A percentile compares a stretch with the other conserved stretches of the same genome.
Conservation (phyloP, 2,888 invertebrate genomes). For the Bellardia pandia region DNA sequence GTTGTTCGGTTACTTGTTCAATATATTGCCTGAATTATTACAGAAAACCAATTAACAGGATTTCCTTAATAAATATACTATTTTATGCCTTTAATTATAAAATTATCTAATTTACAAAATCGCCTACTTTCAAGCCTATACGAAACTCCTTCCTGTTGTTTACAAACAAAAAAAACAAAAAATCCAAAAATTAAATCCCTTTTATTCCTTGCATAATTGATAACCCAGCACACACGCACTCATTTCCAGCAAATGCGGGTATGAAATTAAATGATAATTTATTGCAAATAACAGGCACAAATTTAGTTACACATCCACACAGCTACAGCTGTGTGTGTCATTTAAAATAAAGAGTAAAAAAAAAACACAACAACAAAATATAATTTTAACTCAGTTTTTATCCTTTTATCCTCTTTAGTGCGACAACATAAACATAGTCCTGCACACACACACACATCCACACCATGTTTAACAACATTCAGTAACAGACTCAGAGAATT, state of each 20-base stretch:
- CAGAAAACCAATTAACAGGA: no score
- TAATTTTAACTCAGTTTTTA: constrained; percentile 59
- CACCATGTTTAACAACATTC: constrained; percentile 3
- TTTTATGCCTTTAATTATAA: no score
- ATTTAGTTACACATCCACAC: constrained; percentile 29
- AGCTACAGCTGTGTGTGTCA: constrained; percentile 50
- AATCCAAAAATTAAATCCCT: constrained; percentile 32
- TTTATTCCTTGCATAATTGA: constrained; percentile 53
- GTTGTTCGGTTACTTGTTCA: no score
- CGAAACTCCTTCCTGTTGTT: not conserved
- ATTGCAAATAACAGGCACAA: constrained; percentile 55
- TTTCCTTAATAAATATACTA: no score
- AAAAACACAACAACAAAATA: constrained; percentile 43
- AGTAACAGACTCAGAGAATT: constrained; percentile 16
- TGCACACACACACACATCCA: constrained; percentile 14
- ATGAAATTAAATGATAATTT: constrained; percentile 61
- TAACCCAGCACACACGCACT: constrained; percentile 30
- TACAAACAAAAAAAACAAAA: not conserved
- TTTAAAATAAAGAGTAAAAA: constrained; percentile 13
- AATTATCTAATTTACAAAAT: no score
- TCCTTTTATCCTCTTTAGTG: constrained; percentile 67
- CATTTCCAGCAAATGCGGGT: constrained; percentile 23
- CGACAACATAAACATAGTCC: constrained; percentile 57
- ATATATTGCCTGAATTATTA: no score
- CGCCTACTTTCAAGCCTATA: no score